Base-by-base conservation (phyloP, 2,888 invertebrate genomes). In the Iselma pallidipennis region DNA sequence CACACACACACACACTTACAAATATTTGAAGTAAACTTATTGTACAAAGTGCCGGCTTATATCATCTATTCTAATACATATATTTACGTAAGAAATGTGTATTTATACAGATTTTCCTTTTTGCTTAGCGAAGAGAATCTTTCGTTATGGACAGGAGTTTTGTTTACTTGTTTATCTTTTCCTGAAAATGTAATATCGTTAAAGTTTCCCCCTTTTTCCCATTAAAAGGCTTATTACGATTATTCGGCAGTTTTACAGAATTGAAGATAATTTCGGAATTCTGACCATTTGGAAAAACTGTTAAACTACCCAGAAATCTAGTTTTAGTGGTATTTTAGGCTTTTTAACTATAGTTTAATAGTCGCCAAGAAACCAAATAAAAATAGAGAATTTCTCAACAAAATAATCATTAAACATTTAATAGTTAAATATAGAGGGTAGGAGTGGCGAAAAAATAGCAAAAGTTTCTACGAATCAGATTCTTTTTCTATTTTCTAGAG, bases 11-110 rank as follows among this genome's bases (percentile, higher is more conserved):
- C n/a, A n/a, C n/a, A n/a, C n/a, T n/a, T n/a, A 69, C 71, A 75
- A 75, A 74, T 74, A 74, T 74, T 74, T 74, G 72, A 66, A 63
- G 71, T 67, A 71, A 73, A 74, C 71, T 74, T 74, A 75, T 75
- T 74, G 71, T 69, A 66, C 66, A 70, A 68, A 72, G 73, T 73
- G 73, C 72, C 68, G n/a, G n/a, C n/a, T n/a, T n/a, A n/a, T 42
- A 42, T 42, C 1, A n/a, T 29, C 4, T 42, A 42, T 42, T 21
- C 10, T 21, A 42, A 42, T 42, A 37, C 16, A 16, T 1, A 37
- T 37, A 42, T 42, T 42, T 42, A 42, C 42, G 42, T 42, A 42
- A 42, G 42, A 33, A 14, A n/a, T 14, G n/a, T n/a, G n/a, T n/a
- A n/a, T n/a, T n/a, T n/a, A 33, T 33, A 14, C 16, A 19, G 2